Base-by-base conservation (phyloP, 2,888 invertebrate species). In the Drosophila aldrichi region DNA sequence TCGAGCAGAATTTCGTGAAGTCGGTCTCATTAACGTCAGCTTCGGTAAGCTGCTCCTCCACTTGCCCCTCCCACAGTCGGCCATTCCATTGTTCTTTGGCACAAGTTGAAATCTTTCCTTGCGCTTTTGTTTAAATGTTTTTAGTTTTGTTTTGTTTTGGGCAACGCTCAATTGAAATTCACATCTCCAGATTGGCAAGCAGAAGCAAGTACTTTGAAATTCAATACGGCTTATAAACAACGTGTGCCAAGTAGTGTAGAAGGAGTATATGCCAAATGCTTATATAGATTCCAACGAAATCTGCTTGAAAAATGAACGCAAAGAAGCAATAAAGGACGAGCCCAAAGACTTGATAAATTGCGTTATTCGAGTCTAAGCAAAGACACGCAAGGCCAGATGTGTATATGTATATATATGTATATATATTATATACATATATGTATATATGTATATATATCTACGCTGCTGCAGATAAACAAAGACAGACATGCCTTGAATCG, bases 291-390 rank as follows among this genome's bases (percentile, higher is more conserved):
- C 52, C 44, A 22, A 29, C 18, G 51, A 64, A 63, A 54, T 70
- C 56, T 46, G 46, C 40, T 65, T 78, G 81, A 76, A 70, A 79
- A 86, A 83, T 81, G 79, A 74, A 79, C 67, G 38, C 69, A 74
- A 65, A 54, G 65, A 60, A 71, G 75, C 77, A 68, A 73, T 77
- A 80, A 85, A 73, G 66, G 57, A 71, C 61, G 36, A 59, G 58
- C 54, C 44, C 44, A 59, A 67, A 29, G 70, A 59, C 80, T 76
- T 83, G 86, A 83, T 81, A 86, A 83, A 83, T 83, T 76, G 72
- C 65, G 71, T 65, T 76, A 82, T 76, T 82, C 70, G 64, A 86
- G 72, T 76, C 78, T 55, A 52, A 70, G 49, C 82, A 67, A 25
- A 70, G 29, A 57, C 41, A 9, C 38, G 48, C 52, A 58, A 20